Evolutionary conservation across 23 tunicate genomes (phyloP).

Genomic region (Halocynthia roretzi): DNA sequence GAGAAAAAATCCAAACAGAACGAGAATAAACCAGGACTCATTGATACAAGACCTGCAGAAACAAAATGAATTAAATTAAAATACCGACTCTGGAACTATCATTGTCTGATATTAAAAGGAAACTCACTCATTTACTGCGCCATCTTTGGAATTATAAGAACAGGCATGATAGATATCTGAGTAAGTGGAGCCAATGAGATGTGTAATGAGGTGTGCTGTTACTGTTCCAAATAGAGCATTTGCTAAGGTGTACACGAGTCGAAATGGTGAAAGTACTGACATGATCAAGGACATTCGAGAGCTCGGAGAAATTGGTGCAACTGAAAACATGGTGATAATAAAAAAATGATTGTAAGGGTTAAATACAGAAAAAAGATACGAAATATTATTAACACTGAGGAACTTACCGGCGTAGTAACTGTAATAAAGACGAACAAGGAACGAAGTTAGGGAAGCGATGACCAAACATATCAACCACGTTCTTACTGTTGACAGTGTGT

Average conservation of each 20-base stretch:
- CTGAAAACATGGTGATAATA: neutral
- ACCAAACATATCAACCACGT: neutral
- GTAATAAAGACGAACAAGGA: neutral
- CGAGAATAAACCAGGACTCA: conserved; percentile 49
- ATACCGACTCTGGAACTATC: too few species aligned
- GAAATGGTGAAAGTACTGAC: neutral
- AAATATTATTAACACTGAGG: too few species aligned
- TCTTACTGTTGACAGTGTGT: neutral
- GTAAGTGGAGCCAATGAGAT: neutral
- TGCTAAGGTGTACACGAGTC: neutral
- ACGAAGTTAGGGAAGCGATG: neutral
- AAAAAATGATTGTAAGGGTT: too few species aligned
- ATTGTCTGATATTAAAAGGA: too few species aligned
- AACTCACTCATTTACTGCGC: too few species aligned
- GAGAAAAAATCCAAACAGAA: conserved; percentile 32
- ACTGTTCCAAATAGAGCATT: neutral
- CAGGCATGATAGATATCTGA: neutral
- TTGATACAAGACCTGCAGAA: conserved; percentile 35
- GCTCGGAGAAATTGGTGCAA: neutral
- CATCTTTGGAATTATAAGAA: neutral
- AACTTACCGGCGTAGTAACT: neutral
- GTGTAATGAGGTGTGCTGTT: neutral
- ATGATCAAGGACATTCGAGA: neutral
- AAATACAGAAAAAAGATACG: too few species aligned
- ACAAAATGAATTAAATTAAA: neutral